Base-by-base conservation (phyloP, 2,888 invertebrate species). In the Amblyteles armatorius region DNA sequence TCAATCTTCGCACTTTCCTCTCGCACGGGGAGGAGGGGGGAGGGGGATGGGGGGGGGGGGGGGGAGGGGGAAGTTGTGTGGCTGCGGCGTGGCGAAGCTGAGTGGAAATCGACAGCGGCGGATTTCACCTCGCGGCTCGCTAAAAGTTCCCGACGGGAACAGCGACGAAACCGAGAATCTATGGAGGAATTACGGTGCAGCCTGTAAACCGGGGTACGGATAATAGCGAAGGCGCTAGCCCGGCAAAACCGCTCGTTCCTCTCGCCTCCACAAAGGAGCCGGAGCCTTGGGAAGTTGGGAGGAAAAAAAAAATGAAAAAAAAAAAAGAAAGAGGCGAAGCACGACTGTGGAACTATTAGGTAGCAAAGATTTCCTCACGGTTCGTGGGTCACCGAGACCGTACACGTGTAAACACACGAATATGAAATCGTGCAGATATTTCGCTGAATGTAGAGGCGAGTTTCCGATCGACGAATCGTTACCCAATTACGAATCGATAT, bases 1-100 rank as follows among this genome's bases (percentile, higher is more conserved):
- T 79, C 79, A 79, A 79, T 79, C 79, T 83, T 83, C 79, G 83
- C 74, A 83, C 83, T 83, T 83, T 83, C 79, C 55, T 83, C 26
- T 33, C 26, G 69, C 2, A 9, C 11, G 0, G 3, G 3, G 44
- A n/a, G 5, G 3, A 0, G 16, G 4, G 13, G 16, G 0, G 44
- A 3, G 40, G 40, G 40, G 11, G 11, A 0, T n/a, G n/a, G 40
- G 9, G 1, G 3, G 0, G 3, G 33, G 5, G 33, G 33, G 33
- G 0, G 40, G 40, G 11, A 3, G 40, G 40, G 40, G 40, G 40
- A 4, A 9, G 9, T 48, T n/a, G 63, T 52, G 7, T 52, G 57
- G 68, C 16, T 40, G 57, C 36, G 55, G 33, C 7, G 22, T 65
- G 52, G 57, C 67, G 67, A 68, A 36, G 52, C 74, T 50, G 74